Evolutionary conservation across 2,797 vertebrate species (phyloP), one percentile per base, ranked within the genome.

Genomic region (Rhyacichthys aspro): DNA sequence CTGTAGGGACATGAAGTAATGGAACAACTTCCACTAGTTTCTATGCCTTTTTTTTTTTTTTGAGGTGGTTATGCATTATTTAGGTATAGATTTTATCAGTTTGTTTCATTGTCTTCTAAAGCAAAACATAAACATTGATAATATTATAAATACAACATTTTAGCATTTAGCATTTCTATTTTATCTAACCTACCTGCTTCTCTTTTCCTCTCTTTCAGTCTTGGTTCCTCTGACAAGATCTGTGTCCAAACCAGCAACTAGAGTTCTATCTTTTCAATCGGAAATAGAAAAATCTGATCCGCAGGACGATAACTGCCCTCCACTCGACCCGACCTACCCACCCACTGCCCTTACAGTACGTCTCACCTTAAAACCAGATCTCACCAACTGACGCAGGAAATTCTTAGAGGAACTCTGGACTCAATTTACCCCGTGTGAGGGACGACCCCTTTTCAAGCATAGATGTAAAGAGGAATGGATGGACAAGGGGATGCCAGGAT

Each of bases 171-270:
- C 23, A 28, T 28, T 28, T 5, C 7, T 28, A 6, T 28, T n/a
- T 49, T 36, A 34, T 15, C 47, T 49, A 36, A 49, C 33, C 36
- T 18, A 23, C 32, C 33, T 3, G 50, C 23, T 43, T 44, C 42
- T 5, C 67, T 32, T 61, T 54, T 68, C 43, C 36, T 88, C 78
- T 83, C 43, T 86, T 93, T 48, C 91, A 97, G 95, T 97, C 95
- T 93, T 97, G 95, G 95, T 97, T 97, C 94, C 95, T 97, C 94
- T 97, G 95, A 97, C 93, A 93, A 93, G 92, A 94, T 91, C 92
- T 90, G 83, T 87, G 91, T 84, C 61, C 83, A 73, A 90, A 88
- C 86, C 91, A 93, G 88, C 91, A 84, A 86, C 77, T 89, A 84
- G 83, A 90, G 83, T 87, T 89, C 83, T 85, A 88, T 89, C 86